Percentiles rank a stretch among this genome's conserved stretches.
Evolutionary conservation across 2,888 invertebrate genomes (phyloP).

Genomic region (Hirtodrosophila cameraria): DNA sequence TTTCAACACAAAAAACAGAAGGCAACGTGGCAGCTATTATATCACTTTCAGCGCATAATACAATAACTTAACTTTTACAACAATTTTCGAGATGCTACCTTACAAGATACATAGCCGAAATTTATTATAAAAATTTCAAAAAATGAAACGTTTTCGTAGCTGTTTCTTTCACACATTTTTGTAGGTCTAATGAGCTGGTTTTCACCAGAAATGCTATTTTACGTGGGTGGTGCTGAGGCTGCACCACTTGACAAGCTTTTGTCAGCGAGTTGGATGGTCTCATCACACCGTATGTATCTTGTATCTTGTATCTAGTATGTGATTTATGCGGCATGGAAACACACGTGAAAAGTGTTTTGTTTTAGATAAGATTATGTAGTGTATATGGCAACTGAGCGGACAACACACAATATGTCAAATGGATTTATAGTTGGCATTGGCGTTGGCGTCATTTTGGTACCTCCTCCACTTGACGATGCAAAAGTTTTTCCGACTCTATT

Average conservation of each 20-base stretch:
- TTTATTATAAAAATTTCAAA: conserved; percentile 9
- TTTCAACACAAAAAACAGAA: conserved; percentile 54
- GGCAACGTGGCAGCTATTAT: conserved; percentile 32
- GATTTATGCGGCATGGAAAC: conserved; percentile 63
- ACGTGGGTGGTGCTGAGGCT: conserved; percentile 56
- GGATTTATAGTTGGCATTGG: conserved; percentile 64
- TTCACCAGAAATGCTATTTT: conserved; percentile 17
- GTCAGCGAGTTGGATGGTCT: conserved; percentile 57
- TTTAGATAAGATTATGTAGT: conserved; percentile 73
- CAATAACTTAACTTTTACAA: conserved; percentile 68
- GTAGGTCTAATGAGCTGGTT: conserved; percentile 31
- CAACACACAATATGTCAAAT: conserved; percentile 69
- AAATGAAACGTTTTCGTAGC: conserved; percentile 9
- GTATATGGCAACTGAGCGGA: conserved; percentile 30
- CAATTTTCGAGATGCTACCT: conserved; percentile 30
- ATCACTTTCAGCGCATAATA: conserved; percentile 73
- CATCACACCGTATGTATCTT: conserved; percentile 29
- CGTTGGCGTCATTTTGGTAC: conserved; percentile 13
- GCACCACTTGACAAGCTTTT: conserved; percentile 69
- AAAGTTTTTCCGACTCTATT: conserved; percentile 58
- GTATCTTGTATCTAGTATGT: conserved; percentile 32
- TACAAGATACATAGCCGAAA: conserved; percentile 28
- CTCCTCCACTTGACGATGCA: conserved; percentile 33
- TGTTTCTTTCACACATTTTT: conserved; percentile 16
- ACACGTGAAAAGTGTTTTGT: conserved; percentile 69